Conservation (phyloP, 2,113 vertebrate species). For the Dromaius novaehollandiae region DNA sequence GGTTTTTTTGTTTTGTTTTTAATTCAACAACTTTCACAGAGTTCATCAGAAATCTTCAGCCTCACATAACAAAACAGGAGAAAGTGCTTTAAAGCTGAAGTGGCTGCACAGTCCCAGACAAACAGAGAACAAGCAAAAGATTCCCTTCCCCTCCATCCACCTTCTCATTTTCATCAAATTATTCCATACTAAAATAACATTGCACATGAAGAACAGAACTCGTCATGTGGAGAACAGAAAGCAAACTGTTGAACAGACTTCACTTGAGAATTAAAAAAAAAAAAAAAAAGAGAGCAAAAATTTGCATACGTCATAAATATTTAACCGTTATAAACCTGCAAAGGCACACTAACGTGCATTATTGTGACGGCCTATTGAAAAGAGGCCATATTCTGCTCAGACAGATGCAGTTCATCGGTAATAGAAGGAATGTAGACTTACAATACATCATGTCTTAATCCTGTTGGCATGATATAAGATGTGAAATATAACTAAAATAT, state of each 20-base stretch:
- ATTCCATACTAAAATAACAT: not conserved
- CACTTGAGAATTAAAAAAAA: not conserved
- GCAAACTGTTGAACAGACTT: not conserved
- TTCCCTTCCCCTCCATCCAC: not conserved
- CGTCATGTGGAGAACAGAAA: not conserved
- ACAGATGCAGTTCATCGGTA: not conserved
- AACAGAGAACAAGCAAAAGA: not conserved
- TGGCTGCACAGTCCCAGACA: not conserved
- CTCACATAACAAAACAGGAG: not conserved
- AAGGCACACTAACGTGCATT: not conserved
- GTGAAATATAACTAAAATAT: not conserved
- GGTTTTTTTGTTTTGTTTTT: not conserved
- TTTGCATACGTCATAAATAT: slow-evolving; percentile 25
- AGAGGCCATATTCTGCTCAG: not conserved
- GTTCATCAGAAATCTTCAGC: not conserved
- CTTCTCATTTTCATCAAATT: not conserved
- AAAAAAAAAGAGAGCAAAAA: not conserved
- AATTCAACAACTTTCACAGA: not conserved
- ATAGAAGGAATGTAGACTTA: not conserved
- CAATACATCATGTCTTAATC: not conserved
- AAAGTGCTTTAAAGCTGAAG: not conserved
- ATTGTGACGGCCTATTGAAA: slow-evolving; percentile 8
- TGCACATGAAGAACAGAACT: not conserved
- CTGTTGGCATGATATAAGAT: not conserved
- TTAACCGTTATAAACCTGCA: not conserved